phyloP scores from a whole-genome alignment of 2,888 invertebrate genomes.

The Allolobophora icterica region DNA sequence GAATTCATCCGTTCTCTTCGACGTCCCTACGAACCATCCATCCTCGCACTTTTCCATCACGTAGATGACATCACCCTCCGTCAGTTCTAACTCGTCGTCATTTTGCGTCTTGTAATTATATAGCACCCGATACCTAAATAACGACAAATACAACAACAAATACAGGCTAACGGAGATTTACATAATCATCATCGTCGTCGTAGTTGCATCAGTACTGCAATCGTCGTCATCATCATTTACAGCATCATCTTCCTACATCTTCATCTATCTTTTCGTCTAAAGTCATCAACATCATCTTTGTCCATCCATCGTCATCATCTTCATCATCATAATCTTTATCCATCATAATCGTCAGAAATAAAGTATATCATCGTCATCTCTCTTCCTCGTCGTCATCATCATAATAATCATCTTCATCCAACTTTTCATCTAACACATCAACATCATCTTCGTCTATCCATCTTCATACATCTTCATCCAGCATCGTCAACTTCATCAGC shows the following conservation, averaged over 20 bases:
- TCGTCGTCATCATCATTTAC: background rate
- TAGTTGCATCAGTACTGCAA: no score
- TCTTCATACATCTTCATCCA: background rate
- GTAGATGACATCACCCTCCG: conserved; percentile 87
- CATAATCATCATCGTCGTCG: background rate
- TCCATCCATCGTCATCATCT: background rate
- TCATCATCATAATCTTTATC: background rate
- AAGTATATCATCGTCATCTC: background rate
- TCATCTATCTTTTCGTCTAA: background rate
- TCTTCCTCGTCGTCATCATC: background rate
- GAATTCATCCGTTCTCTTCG: conserved; percentile 90
- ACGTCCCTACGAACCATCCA: conserved; percentile 98
- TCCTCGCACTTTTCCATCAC: conserved; percentile 98
- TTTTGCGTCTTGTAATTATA: conserved; percentile 96
- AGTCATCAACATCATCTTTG: background rate
- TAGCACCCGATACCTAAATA: conserved; percentile 84
- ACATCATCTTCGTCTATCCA: background rate
- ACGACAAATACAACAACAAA: background rate
- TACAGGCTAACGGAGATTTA: background rate
- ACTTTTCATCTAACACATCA: background rate
- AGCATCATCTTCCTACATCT: background rate
- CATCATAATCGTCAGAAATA: background rate
- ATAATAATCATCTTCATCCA: background rate
- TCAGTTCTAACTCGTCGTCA: conserved; percentile 91
- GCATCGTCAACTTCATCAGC: background rate